Evolutionary conservation across 2,113 vertebrate genomes (phyloP), one percentile per base, ranked within the genome.

Genomic region (Perca fluviatilis): DNA sequence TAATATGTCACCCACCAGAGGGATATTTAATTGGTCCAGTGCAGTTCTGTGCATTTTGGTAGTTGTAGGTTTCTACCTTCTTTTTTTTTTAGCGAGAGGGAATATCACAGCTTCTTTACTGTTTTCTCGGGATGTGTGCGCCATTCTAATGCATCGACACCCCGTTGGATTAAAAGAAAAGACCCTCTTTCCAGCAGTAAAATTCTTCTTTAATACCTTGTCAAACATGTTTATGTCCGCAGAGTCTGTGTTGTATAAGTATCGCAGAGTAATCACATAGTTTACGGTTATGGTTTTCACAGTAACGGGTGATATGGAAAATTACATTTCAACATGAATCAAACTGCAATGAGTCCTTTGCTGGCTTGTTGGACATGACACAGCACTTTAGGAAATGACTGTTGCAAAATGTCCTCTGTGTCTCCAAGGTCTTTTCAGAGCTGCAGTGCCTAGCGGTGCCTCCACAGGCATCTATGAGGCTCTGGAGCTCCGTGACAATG

Each of bases 391-490:
- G 9, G 30, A 67, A 79, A 40, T 77, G 53, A 67, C 16, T 27
- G 15, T 51, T 76, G 5, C 27, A 40, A 74, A 62, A 81, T 46
- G 3, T 87, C 64, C 12, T 77, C 16, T 92, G 56, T 83, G 60
- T 67, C 88, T 83, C 64, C 4, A 88, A 99, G 98, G 98, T 94
- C 96, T 98, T 18, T 99, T 99, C 93, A 96, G 98, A 94, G 98
- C 98, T 18, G 98, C 98, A 33, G 98, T 99, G 73, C 98, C 98
- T 88, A 99, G 98, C 0, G 98, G 98, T 12, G 98, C 98, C 58
- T 99, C 98, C 21, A 99, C 98, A 16, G 98, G 98, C 6, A 97
- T 99, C 94, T 99, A 99, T 3, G 98, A 99, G 89, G 98, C 98
- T 68, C 95, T 99, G 71, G 98, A 99, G 86, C 98, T 99, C 49